phyloP scores from a whole-genome alignment of 2,888 invertebrate species.

The Drosophila hamatofila region DNA sequence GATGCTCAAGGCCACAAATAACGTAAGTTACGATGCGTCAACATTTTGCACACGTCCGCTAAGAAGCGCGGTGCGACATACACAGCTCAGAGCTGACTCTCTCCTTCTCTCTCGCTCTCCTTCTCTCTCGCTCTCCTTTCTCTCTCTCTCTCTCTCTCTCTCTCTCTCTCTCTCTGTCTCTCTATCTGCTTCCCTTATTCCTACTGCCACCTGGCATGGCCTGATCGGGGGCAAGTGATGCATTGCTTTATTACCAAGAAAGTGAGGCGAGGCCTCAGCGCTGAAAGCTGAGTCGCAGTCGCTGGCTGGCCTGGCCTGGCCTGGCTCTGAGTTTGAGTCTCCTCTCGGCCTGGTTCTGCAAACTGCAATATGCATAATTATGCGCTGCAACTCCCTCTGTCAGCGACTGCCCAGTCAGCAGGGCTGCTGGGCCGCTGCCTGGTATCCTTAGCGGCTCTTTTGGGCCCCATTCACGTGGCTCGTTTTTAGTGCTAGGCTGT shows the following conservation, averaged over 20 bases:
- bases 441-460: constrained; percentile 56
- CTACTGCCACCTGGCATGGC: constrained; percentile 6
- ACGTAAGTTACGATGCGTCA: constrained; percentile 79
- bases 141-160: background rate
- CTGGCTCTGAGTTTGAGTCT: background rate
- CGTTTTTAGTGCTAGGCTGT: constrained; percentile 63
- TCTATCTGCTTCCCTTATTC: too few species aligned
- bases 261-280: constrained; percentile 39
- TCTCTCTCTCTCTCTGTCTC: too few species aligned
- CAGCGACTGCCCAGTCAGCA: constrained; percentile 73
- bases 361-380: constrained; percentile 77
- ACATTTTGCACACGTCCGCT: constrained; percentile 61
- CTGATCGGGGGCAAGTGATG: constrained; percentile 61
- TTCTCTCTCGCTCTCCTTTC: background rate
- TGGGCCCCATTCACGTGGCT: constrained; percentile 33
- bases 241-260: constrained; percentile 81
- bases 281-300: constrained; percentile 12
- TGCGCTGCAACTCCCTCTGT: constrained; percentile 83
- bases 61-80: constrained; percentile 18
- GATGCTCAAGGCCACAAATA: constrained; percentile 81
- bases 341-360: constrained; percentile 6
- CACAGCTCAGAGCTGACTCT: background rate
- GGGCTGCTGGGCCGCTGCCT: constrained; percentile 18
- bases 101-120: background rate
- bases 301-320: background rate